Evolutionary conservation across 2,113 vertebrate genomes (phyloP), one percentile per base, ranked within the genome.

Genomic region (Tricholaema leucomelas): DNA sequence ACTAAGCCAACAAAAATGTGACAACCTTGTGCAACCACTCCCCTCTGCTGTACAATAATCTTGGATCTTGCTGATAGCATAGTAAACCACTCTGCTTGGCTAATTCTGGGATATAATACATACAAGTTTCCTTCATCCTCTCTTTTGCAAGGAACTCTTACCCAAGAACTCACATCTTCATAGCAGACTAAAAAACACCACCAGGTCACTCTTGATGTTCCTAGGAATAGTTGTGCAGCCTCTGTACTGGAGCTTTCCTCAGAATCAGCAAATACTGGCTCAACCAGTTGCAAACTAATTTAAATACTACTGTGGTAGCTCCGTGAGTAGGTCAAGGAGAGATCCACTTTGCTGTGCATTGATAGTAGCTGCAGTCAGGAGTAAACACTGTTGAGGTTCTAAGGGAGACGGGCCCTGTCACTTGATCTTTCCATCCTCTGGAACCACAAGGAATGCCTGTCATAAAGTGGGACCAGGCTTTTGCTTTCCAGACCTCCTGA

Each of bases 401-500:
- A 6, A 59, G 14, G 88, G 33, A 8, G 25, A 70, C 3, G 11
- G 46, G 21, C 5, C 9, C 15, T 74, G 50, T 60, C 15, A 30
- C 55, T 61, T 63, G 19, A 55, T 75, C 23, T 79, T 87, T 72
- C 33, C 30, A 52, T 72, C 27, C 13, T 50, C 33, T 28, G 3
- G 35, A 40, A 60, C 46, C 16, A 46, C 24, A 59, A 55, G 35
- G 33, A 84, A 33, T 81, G 27, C 20, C 30, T 84, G 31, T 42
- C 40, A 79, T 35, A 19, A 79, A 76, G 27, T 33, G 67, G 72
- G 90, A 92, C 92, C 85, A 95, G 40, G 28, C 19, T 85, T 90
- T 77, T 91, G 55, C 66, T 85, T 87, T 91, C 21, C 21, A 91
- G 33, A 80, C 16, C 21, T 63, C 28, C 24, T 74, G 36, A 79